A percentile compares a stretch with the other conserved stretches of the same genome.
Conservation (phyloP, 2,888 invertebrate genomes). For the Tolmerus cingulatus region DNA sequence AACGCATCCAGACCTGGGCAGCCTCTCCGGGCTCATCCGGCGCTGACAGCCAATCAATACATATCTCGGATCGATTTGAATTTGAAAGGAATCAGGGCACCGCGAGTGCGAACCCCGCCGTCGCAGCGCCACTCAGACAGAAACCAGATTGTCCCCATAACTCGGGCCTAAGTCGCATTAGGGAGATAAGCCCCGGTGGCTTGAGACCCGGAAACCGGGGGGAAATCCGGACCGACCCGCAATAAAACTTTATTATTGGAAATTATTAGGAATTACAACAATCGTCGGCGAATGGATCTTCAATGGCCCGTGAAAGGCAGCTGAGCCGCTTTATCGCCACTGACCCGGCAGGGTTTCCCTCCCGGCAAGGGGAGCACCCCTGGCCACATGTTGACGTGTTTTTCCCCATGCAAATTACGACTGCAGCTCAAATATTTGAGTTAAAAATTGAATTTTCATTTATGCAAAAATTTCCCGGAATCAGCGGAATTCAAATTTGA, state of each 20-base stretch:
- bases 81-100: not conserved
- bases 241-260: slow-evolving; percentile 35
- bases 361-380: not conserved
- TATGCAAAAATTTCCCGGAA: slow-evolving; percentile 34
- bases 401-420: slow-evolving; percentile 35
- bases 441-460: slow-evolving; percentile 39
- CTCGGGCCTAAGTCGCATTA: not conserved
- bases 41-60: slow-evolving; percentile 21
- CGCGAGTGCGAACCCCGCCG: not conserved
- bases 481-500: slow-evolving; percentile 27
- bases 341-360: slow-evolving; percentile 21
- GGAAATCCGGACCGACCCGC: not conserved
- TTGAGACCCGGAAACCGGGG: not conserved
- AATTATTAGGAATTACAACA: slow-evolving; percentile 29
- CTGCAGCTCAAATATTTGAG: slow-evolving; percentile 30
- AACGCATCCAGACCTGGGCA: not conserved
- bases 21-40: not conserved
- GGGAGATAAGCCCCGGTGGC: not conserved
- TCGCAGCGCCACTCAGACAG: not conserved
- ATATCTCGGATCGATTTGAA: not conserved
- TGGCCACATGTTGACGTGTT: not conserved
- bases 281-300: not conserved
- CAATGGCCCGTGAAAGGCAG: slow-evolving; percentile 15
- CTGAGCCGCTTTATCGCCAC: slow-evolving; percentile 7
- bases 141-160: slow-evolving; percentile 33